Evolutionary conservation across 2,888 invertebrate species (phyloP), one percentile per base, ranked within the genome.

Genomic region (Periphyllus acericola): DNA sequence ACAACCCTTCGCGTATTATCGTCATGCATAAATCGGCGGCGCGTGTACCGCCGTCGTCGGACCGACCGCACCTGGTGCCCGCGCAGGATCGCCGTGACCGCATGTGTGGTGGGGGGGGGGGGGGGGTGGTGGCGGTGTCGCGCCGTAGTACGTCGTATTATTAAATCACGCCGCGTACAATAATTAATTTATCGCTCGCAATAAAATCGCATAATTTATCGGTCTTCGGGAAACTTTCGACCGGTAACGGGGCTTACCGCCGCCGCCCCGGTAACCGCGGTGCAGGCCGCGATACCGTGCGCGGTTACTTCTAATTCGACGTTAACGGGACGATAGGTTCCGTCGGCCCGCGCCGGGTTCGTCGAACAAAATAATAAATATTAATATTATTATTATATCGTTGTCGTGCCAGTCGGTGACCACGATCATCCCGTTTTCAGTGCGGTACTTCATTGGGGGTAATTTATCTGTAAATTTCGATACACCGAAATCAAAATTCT

Each of bases 181-280:
- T 86, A 25, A 86, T 86, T 87, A 87, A 87, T 87, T 87, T 87
- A 81, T 87, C 72, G 80, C 84, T 40, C 36, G 75, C 71, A 80
- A 86, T 86, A 86, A 86, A 86, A 86, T 80, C 46, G 11, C 80
- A 60, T 87, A 80, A 87, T 87, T 87, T 80, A 87, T 87, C 80
- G 80, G 80, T 74, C 74, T 81, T 80, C 80, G 46, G 46, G 86
- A 80, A 87, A 87, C 86, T 87, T 80, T 87, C 21, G n/a, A n/a
- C n/a, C n/a, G 86, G 86, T 75, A 40, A 75, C 21, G 55, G 84
- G 72, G 84, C 11, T 46, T 68, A 66, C 72, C 29, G 11, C 72
- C 52, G 0, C n/a, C 29, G 19, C 46, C 6, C 71, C 14, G n/a
- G 55, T 55, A 72, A 52, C 68, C n/a, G 11, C 9, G 76, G 36